Evolutionary conservation across 1,140 invertebrate genomes (phyloP).

Genomic region (Lepidostoma basale): DNA sequence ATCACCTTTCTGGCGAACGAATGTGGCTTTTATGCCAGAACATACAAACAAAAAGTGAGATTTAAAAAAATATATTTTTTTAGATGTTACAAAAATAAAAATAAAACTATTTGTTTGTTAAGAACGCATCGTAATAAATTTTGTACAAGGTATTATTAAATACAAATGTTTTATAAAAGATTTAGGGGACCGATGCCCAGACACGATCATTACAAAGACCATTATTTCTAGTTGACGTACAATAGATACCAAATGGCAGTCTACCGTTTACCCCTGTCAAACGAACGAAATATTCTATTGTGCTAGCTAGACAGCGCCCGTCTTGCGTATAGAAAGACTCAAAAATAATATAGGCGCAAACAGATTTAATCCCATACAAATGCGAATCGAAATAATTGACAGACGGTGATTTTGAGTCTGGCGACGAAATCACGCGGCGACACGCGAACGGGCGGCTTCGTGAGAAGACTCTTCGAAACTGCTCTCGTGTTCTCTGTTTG

Average conservation of each 20-base stretch:
- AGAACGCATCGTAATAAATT: too few relatives aligned
- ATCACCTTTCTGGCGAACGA: too few relatives aligned
- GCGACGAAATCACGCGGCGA: not conserved
- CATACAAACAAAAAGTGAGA: too few relatives aligned
- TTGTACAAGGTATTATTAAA: too few relatives aligned
- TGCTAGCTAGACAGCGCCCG: not conserved
- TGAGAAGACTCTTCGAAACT: constrained; percentile 5
- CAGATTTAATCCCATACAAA: not conserved
- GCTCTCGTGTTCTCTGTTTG: not conserved
- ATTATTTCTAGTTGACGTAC: constrained; percentile 19
- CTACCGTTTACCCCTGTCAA: constrained; percentile 20
- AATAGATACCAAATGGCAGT: constrained; percentile 11
- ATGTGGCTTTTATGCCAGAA: too few relatives aligned
- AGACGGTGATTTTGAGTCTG: not conserved
- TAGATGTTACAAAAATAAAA: not conserved
- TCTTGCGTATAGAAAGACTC: not conserved
- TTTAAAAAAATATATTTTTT: not conserved
- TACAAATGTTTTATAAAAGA: too few relatives aligned
- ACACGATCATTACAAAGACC: constrained; percentile 10
- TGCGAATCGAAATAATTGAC: not conserved
- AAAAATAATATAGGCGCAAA: not conserved
- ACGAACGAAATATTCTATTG: not conserved
- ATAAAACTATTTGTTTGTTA: too few relatives aligned
- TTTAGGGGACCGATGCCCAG: not conserved
- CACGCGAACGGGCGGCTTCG: not conserved